Evolutionary conservation across 2,113 vertebrate species (phyloP).

Genomic region (Malurus cyaneus): DNA sequence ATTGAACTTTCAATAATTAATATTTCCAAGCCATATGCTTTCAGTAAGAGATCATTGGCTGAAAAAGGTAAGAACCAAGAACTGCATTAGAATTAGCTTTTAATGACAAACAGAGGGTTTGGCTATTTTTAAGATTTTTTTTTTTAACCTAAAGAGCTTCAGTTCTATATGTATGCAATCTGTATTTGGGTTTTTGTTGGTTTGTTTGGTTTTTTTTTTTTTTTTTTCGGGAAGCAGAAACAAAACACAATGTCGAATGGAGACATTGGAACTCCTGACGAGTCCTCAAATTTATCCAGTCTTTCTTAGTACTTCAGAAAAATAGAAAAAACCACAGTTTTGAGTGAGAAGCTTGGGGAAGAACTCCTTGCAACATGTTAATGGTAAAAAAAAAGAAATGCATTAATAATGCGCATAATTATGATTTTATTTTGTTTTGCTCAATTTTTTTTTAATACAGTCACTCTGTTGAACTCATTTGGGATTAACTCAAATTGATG

Average conservation of each 20-base stretch:
- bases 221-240: neutral
- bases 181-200: too few species aligned
- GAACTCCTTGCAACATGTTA: neutral
- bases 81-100: neutral
- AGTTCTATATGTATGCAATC: fast-evolving
- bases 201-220: too few species aligned
- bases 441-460: neutral
- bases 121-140: neutral
- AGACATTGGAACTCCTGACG: neutral
- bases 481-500: neutral
- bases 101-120: neutral
- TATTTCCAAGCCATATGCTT: neutral
- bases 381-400: neutral
- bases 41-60: neutral
- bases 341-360: neutral
- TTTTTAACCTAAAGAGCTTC: neutral
- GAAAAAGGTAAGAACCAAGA: neutral
- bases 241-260: neutral
- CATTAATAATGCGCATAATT: neutral
- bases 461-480: neutral
- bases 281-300: neutral
- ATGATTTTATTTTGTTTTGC: neutral
- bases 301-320: neutral
- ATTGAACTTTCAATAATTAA: neutral
- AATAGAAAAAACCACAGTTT: neutral